A percentile compares a stretch with the other conserved stretches of the same genome.
phyloP scores from a whole-genome alignment of 2,888 invertebrate genomes.

The Drosophila rubida region DNA sequence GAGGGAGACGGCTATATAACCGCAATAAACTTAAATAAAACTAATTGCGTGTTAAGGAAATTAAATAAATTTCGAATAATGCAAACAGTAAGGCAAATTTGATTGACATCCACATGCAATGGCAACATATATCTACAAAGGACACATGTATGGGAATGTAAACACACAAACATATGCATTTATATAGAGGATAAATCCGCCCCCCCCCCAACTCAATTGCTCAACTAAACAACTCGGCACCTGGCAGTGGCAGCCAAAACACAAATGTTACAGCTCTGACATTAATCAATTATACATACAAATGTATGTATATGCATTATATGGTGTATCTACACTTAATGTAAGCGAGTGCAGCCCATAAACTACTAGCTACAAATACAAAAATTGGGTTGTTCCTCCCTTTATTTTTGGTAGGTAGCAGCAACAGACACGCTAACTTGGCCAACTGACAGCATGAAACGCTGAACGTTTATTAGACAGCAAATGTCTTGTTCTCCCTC shows the following conservation, averaged over 20 bases:
- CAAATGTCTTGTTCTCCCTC: constrained; percentile 62
- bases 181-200: constrained; percentile 1
- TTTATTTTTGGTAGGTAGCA: constrained; percentile 47
- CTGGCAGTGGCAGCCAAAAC: constrained; percentile 60
- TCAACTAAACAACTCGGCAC: constrained; percentile 72
- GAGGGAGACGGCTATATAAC: constrained; percentile 64
- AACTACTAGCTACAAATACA: constrained; percentile 29
- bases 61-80: constrained; percentile 79
- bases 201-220: constrained; percentile 61
- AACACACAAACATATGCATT: constrained; percentile 10
- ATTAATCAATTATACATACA: constrained; percentile 68
- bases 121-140: constrained; percentile 34
- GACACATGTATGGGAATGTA: constrained; percentile 19
- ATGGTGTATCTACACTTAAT: constrained; percentile 28
- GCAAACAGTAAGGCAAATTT: constrained; percentile 78
- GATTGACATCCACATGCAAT: constrained; percentile 79
- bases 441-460: constrained; percentile 59
- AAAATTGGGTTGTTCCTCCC: constrained; percentile 61
- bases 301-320: constrained; percentile 14
- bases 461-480: constrained; percentile 75
- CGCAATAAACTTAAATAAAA: constrained; percentile 81
- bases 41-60: constrained; percentile 78
- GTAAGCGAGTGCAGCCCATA: constrained; percentile 38
- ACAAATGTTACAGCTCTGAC: constrained; percentile 67
- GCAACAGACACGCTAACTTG: constrained; percentile 67